Conservation (phyloP, 2,797 vertebrate genomes). For the Iguana delicatissima region DNA sequence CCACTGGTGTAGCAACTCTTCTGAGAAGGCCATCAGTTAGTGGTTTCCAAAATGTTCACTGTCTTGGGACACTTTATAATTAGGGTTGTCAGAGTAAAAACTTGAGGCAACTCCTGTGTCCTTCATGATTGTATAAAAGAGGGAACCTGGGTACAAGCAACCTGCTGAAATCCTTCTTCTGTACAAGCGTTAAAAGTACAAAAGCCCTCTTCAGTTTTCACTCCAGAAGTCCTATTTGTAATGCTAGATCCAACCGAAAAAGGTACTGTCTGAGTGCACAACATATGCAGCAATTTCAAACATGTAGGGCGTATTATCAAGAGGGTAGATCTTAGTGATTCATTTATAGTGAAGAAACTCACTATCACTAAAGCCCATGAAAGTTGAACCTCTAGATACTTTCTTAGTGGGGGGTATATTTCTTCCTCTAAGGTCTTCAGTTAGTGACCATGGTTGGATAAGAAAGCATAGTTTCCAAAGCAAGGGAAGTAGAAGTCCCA, state of each 20-base stretch:
- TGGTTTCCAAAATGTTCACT: background rate
- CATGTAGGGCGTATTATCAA: no score
- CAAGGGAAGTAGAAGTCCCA: no score
- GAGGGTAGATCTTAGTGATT: background rate
- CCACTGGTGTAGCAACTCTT: background rate
- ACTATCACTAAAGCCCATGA: background rate
- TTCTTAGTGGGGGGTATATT: background rate
- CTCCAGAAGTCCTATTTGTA: background rate
- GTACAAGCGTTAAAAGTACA: no score
- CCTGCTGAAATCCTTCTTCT: no score
- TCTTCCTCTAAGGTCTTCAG: background rate
- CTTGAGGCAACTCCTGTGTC: no score
- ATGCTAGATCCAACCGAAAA: background rate
- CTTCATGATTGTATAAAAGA: no score
- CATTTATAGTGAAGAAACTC: background rate
- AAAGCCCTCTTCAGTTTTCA: no score
- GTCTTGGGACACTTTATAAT: background rate
- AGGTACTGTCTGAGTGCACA: background rate
- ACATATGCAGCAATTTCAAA: background rate
- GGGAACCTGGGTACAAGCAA: no score
- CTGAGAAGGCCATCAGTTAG: no score
- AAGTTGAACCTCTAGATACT: background rate
- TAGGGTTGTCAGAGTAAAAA: no score
- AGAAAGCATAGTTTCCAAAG: no score
- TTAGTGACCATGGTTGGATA: background rate